Conservation (phyloP, 2,113 vertebrate genomes). For the Crotalus viridis region DNA sequence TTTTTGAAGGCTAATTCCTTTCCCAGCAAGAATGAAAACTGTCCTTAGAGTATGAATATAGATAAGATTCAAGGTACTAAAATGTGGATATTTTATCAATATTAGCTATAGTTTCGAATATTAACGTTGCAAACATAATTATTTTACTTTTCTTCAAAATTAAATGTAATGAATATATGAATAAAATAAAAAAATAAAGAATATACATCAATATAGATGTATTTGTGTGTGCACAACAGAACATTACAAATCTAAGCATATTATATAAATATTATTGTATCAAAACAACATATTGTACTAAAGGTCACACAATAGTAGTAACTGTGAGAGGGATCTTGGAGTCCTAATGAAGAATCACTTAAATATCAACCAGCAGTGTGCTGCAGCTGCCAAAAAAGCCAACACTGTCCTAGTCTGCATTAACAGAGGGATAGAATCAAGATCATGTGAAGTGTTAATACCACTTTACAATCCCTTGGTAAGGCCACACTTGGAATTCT, state of each 20-base stretch:
- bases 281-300: not conserved
- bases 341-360: too few species aligned
- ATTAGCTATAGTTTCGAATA: not conserved
- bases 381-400: too few species aligned
- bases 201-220: not conserved
- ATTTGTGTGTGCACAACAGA: not conserved
- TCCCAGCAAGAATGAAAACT: not conserved
- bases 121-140: not conserved
- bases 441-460: too few species aligned
- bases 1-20: not conserved
- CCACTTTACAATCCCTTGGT: too few species aligned
- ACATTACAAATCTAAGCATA: not conserved
- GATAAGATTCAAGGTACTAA: not conserved
- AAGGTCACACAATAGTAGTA: not conserved
- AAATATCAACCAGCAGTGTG: too few species aligned
- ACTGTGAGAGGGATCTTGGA: too few species aligned
- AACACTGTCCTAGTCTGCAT: too few species aligned
- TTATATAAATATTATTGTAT: not conserved
- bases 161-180: not conserved
- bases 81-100: not conserved
- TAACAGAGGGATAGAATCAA: too few species aligned
- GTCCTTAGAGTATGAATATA: not conserved
- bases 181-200: not conserved
- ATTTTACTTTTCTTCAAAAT: not conserved
- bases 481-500: too few species aligned